Evolutionary conservation across 92 coral and sea anemone species (phyloP), one percentile per base, ranked within the genome.

Genomic region (Porites rus): DNA sequence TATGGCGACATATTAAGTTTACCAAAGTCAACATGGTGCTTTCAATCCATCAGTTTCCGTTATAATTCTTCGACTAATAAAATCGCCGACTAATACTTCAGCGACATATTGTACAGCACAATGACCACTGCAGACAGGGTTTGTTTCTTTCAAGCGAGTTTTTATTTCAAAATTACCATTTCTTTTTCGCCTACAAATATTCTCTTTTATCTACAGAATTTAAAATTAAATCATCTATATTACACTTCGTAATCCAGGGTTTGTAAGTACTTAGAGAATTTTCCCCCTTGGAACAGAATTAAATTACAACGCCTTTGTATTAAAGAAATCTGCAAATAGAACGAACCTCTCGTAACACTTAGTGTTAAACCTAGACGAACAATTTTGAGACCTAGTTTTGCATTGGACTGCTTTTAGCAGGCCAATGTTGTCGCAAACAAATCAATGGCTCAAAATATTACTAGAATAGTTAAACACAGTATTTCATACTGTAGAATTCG

Each of bases 121-220:
- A 82, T 74, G 59, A 68, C 14, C 63, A 78, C 38, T 58, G 76
- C 52, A 74, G 78, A 53, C 85, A 3, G 64, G 17, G 24, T 63
- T 51, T n/a, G 77, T 77, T 65, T 92, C 82, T 80, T 84, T 72
- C 90, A 92, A 91, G 69, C 86, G 87, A 80, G 85, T 91, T 94
- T 38, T 94, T 90, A 88, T 92, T 94, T 94, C 94, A 90, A 94
- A 94, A 94, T 88, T 90, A 90, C 87, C 46, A 84, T 76, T 79
- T 72, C 88, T 75, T 78, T 83, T 89, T 79, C 89, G 86, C 81
- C 94, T 88, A 92, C 96, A 92, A 93, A 92, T 88, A 92, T 81
- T 87, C 84, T 83, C 87, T 74, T 62, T 25, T 73, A 62, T 74
- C 80, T 62, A 62, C 79, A 74, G 52, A 62, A 50, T 61, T 83